These are phyloP conservation scores for Argyresthia goedartella DNA, from an alignment of 2,888 invertebrate species.

Conservation along the genomic window DNA sequence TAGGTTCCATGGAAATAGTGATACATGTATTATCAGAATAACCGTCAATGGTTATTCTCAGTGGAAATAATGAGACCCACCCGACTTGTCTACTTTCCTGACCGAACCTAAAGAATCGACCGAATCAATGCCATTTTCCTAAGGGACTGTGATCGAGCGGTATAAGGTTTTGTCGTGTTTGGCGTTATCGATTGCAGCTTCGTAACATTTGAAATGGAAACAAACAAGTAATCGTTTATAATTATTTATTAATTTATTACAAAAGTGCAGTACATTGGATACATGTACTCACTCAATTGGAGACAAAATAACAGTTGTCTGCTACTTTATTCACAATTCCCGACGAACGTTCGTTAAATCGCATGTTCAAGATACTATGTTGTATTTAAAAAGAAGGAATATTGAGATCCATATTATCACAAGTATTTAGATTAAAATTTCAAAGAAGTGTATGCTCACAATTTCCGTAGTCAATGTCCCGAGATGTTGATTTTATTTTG, in stretches of 20 bases:
- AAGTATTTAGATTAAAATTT: slow-evolving; percentile 10
- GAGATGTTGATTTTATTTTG: slow-evolving; percentile 22
- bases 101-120: too few species aligned
- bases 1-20: too few species aligned
- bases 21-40: too few species aligned
- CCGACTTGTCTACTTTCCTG: too few species aligned
- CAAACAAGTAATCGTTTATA: slow-evolving; percentile 37
- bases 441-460: slow-evolving; percentile 17
- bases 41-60: too few species aligned
- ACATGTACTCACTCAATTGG: slow-evolving; percentile 45
- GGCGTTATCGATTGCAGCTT: too few species aligned
- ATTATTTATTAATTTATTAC: slow-evolving; percentile 63
- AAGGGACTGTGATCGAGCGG: too few species aligned
- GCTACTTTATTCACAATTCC: not conserved
- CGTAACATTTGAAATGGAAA: slow-evolving; percentile 14
- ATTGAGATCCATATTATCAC: slow-evolving; percentile 59
- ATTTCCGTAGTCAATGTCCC: slow-evolving; percentile 26
- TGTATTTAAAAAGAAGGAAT: slow-evolving; percentile 23
- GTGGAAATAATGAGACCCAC: too few species aligned
- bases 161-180: too few species aligned
- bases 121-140: too few species aligned
- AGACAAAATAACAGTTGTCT: slow-evolving; percentile 41
- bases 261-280: slow-evolving; percentile 53
- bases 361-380: too few species aligned
- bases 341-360: not conserved